Evolutionary conservation across 2,113 vertebrate species (phyloP), one percentile per base, ranked within the genome.

Genomic region (Seriola quinqueradiata): DNA sequence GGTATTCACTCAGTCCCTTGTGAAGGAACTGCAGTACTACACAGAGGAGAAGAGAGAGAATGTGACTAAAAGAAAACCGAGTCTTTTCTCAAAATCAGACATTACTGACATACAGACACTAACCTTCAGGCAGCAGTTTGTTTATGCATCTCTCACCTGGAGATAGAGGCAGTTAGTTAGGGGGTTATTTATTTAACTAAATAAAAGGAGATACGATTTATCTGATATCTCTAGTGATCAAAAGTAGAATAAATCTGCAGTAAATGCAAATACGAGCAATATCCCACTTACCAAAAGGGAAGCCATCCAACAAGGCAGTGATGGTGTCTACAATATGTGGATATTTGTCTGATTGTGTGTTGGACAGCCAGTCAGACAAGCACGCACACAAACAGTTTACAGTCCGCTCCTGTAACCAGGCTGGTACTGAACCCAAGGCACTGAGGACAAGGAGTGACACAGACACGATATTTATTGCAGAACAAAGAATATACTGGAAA

Each of bases 11-110:
- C 38, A 99, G 82, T 1, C 93, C 94, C 79, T 92, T 97, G 76
- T 95, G 94, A 70, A 99, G 93, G 83, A 99, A 99, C 80, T 92
- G 93, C 90, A 99, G 89, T 74, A 97, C 98, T 99, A 91, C 2
- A 85, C 6, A 90, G 80, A 85, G 70, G 13, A 92, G n/a, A 88
- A 84, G 75, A 75, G 59, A 44, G 34, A 28, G 23, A 67, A 57
- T 1, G n/a, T 54, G 19, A 2, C 3, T 23, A 9, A 75, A 17
- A 38, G 13, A 55, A 66, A 46, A 71, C 3, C 25, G 4, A 36
- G 21, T 48, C 17, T 23, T 32, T n/a, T 46, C 8, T 68, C 9
- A 58, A 71, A 78, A 46, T 40, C 0, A 34, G 0, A 50, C 5
- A 10, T 48, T 48, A 63, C 79, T 48, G 10, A 10, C n/a, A 38